Base-by-base conservation (phyloP, 2,797 vertebrate genomes). In the Sebastes steindachneri region DNA sequence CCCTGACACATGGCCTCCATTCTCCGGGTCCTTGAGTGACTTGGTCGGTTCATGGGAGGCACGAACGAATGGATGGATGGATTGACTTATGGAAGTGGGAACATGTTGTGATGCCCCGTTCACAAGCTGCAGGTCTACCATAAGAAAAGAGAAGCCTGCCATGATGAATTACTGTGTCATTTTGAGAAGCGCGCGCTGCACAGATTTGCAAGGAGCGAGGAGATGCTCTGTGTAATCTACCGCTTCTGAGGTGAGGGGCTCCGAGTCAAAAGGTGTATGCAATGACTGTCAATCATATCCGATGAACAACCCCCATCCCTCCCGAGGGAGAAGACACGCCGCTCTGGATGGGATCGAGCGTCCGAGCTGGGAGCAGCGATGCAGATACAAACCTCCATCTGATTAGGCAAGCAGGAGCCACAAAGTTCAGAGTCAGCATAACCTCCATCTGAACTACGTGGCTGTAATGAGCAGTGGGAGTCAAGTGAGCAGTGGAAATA, bases 1-100 rank as follows among this genome's bases (percentile, higher is more conserved):
- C 91, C 86, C 85, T 91, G 93, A 94, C 91, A 92, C 92, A 86
- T 88, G 89, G 85, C 88, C 88, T 91, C 82, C 70, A 92, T 93
- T 91, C 83, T 59, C 26, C 4, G 11, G 64, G 73, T 86, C 80
- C 85, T 75, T 72, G 51, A 82, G 67, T 66, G 77, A 82, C 86
- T 87, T 25, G 62, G 75, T 85, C 31, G 69, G 79, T 80, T 88
- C 78, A 69, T 65, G 58, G 70, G 76, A 74, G 77, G 73, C 63
- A 72, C 41, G 28, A 58, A 80, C 14, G 19, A 59, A 80, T 62
- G 21, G 25, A 79, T 74, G 35, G 78, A 80, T 70, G 76, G 73
- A 86, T 21, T 66, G 76, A 77, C n/a, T 55, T 65, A 75, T 12
- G 31, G 35, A 65, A 37, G 68, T 6, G 33, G 37, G 48, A 59